Percentiles rank a stretch among this genome's conserved stretches.
These are phyloP conservation scores for Sparus aurata DNA, from an alignment of 2,797 vertebrate genomes.

Conservation along the genomic window DNA sequence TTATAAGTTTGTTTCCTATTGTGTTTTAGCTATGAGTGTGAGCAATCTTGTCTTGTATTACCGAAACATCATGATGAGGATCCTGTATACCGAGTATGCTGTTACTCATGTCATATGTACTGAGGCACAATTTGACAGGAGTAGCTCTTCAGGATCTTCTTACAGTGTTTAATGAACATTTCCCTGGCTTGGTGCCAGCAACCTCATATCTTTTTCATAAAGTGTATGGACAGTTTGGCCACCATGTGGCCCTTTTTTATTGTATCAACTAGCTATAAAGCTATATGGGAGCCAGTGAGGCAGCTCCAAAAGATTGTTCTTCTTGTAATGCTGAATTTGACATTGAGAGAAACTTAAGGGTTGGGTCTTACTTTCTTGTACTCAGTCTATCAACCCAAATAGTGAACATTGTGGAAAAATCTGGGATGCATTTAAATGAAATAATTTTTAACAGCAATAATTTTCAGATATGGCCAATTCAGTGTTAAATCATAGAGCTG, in stretches of 20 bases:
- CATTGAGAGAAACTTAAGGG: background rate
- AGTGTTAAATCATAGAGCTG: constrained; percentile 6
- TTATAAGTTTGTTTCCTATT: background rate
- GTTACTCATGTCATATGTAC: background rate
- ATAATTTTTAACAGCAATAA: constrained; percentile 22
- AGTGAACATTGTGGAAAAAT: background rate
- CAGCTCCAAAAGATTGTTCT: constrained; percentile 4
- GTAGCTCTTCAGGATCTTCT: background rate
- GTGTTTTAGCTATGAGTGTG: too few species aligned
- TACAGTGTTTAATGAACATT: background rate
- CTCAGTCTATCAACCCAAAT: constrained; percentile 13
- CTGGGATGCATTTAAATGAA: too few species aligned
- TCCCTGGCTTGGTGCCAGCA: constrained; percentile 13
- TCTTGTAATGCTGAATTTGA: background rate
- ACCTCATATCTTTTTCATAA: constrained; percentile 7
- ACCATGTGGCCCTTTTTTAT: constrained; percentile 4
- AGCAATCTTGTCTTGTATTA: too few species aligned
- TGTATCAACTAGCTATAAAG: constrained; percentile 6
- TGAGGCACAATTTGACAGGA: background rate
- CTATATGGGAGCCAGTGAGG: constrained; percentile 7
- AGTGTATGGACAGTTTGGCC: background rate
- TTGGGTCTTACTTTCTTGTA: constrained; percentile 7
- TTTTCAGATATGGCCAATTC: too few species aligned
- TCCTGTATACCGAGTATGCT: background rate
- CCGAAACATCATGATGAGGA: background rate